These are phyloP conservation scores for Fistularia tabacaria DNA, from an alignment of 2,797 vertebrate genomes.

Conservation along the genomic window DNA sequence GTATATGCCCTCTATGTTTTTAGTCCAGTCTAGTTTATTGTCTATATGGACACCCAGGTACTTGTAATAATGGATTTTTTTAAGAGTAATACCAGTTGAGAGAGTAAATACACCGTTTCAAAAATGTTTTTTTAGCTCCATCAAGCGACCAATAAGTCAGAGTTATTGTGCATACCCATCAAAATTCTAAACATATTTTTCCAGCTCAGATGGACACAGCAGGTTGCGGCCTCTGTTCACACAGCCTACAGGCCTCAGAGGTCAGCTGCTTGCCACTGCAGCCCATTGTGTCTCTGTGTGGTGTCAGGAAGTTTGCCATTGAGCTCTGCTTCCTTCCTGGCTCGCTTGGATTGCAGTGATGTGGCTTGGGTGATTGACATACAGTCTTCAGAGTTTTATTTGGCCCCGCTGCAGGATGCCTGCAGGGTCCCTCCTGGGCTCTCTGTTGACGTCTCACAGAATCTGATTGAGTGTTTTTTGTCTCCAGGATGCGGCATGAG, in stretches of 20 bases:
- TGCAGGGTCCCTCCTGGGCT: conserved; percentile 44
- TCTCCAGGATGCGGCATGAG: too few relatives aligned
- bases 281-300: conserved; percentile 63
- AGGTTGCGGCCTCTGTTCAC: conserved; percentile 30
- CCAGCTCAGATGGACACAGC: conserved; percentile 37
- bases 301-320: conserved; percentile 71
- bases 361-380: conserved; percentile 52
- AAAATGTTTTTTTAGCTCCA: too few relatives aligned
- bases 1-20: too few relatives aligned
- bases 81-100: too few relatives aligned
- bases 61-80: too few relatives aligned
- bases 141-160: background rate
- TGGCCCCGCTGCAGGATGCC: conserved; percentile 54
- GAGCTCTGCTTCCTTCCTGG: conserved; percentile 65
- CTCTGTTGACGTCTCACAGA: conserved; percentile 5
- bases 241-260: conserved; percentile 26
- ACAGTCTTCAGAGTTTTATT: conserved; percentile 30
- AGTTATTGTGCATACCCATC: conserved; percentile 35
- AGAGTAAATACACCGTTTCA: too few relatives aligned
- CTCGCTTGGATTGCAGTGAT: conserved; percentile 44
- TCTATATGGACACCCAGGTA: too few relatives aligned
- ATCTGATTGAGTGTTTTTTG: background rate
- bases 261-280: conserved; percentile 19
- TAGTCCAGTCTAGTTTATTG: too few relatives aligned
- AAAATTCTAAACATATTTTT: conserved; percentile 44